Conservation (phyloP, 2,113 vertebrate genomes). For the Aegithalos caudatus region DNA sequence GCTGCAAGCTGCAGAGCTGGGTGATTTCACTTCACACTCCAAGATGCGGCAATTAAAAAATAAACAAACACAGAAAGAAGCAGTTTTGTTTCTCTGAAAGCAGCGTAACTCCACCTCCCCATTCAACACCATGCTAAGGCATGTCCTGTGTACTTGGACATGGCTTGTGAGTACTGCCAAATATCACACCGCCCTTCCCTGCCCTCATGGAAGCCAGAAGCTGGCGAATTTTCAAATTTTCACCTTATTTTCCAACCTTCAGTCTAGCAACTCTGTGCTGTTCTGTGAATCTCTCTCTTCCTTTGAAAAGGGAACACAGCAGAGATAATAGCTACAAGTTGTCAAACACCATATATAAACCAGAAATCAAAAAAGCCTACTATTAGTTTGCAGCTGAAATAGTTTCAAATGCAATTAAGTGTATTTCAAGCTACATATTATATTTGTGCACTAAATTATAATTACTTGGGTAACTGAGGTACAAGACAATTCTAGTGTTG, state of each 20-base stretch:
- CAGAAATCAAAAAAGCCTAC: neutral
- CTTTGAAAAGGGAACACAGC: neutral
- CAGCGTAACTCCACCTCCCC: neutral
- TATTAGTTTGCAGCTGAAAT: neutral
- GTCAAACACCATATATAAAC: neutral
- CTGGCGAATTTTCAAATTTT: neutral
- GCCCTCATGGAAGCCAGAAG: neutral
- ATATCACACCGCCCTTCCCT: neutral
- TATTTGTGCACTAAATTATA: neutral
- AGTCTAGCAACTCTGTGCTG: neutral
- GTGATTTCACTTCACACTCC: neutral
- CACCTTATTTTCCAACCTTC: neutral
- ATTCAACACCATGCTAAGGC: neutral
- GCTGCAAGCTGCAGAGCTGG: neutral
- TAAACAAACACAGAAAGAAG: neutral
- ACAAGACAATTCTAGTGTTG: neutral
- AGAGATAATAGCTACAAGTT: neutral
- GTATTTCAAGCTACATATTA: neutral
- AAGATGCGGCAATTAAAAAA: neutral
- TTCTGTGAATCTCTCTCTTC: neutral
- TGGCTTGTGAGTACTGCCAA: fast-evolving
- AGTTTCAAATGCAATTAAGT: neutral
- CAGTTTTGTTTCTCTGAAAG: neutral
- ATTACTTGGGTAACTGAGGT: neutral
- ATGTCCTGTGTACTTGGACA: neutral